Base-by-base conservation (phyloP, 2,113 vertebrate genomes). In the Hippotragus niger region DNA sequence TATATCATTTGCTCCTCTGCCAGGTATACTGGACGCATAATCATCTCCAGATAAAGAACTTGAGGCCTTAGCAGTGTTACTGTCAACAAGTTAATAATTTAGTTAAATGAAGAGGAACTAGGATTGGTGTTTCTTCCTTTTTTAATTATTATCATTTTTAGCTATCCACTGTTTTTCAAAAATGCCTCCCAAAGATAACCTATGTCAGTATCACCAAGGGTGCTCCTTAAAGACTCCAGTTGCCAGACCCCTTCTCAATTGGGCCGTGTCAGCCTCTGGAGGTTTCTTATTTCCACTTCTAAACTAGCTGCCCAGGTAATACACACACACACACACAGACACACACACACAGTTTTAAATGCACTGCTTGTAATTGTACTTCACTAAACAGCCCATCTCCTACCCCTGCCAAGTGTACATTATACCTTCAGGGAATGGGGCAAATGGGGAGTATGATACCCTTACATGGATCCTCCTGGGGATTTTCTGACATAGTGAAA, bases 401-500 rank as follows among this genome's bases (percentile, higher is more conserved):
- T 21, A 81, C 17, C 47, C 23, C 12, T 55, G 50, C 43, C 62
- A 89, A 97, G 43, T 84, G 9, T 60, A n/a, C 23, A 62, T 78
- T 53, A 4, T 93, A 64, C 55, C 91, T 97, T 96, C 76, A 89
- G 67, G 67, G 89, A 89, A 76, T 78, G 40, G 91, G 43, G 78
- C 23, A 84, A 97, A 58, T n/a, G 33, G 95, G 58, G 52, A 94
- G 47, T 89, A 85, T 86, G 67, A 71, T 83, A 64, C 29, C 76
- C 74, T 84, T 58, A 47, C 62, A 64, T 58, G 57, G 3, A 36
- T 64, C 13, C 86, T 93, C 94, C 84, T 87, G 93, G 89, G 94
- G 14, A 80, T 96, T 93, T 91, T 86, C 62, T 96, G 92, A 97
- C 91, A 97, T 67, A 31, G 86, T 98, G 94, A 98, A 98, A 96